A percentile compares a stretch with the other conserved stretches of the same genome.
phyloP scores from a whole-genome alignment of 2,113 vertebrate species.

The Aramus guarauna region DNA sequence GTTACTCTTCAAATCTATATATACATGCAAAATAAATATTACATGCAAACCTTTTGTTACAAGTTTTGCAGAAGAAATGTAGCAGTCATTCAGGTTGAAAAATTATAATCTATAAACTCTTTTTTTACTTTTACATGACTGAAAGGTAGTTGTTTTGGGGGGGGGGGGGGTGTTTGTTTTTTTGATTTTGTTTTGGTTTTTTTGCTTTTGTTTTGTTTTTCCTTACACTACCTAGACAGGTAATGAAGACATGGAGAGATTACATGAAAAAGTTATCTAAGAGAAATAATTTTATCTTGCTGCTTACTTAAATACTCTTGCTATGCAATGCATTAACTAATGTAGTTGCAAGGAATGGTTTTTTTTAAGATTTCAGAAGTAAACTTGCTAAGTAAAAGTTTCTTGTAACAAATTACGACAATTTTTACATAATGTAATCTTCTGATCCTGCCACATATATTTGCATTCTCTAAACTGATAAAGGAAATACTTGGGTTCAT shows the following conservation, averaged over 20 bases:
- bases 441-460: not conserved
- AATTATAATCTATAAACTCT: not conserved
- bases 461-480: not conserved
- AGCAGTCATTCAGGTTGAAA: not conserved
- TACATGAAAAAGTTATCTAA: not conserved
- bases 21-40: not conserved
- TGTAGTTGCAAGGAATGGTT: not conserved
- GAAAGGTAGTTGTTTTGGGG: not conserved
- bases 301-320: not conserved
- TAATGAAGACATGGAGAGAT: not conserved
- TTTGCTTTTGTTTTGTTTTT: not conserved
- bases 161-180: too few species aligned
- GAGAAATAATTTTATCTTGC: not conserved
- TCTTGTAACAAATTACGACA: not conserved
- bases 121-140: not conserved
- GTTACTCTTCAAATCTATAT: not conserved
- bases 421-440: not conserved
- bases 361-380: not conserved
- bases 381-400: not conserved
- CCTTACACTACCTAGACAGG: not conserved
- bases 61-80: not conserved
- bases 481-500: not conserved
- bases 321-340: not conserved
- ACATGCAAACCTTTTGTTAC: not conserved
- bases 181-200: not conserved